Percentiles rank a stretch among this genome's conserved stretches.
These are phyloP conservation scores for Proales similis DNA, from an alignment of 1,140 invertebrate species.

Conservation along the genomic window DNA sequence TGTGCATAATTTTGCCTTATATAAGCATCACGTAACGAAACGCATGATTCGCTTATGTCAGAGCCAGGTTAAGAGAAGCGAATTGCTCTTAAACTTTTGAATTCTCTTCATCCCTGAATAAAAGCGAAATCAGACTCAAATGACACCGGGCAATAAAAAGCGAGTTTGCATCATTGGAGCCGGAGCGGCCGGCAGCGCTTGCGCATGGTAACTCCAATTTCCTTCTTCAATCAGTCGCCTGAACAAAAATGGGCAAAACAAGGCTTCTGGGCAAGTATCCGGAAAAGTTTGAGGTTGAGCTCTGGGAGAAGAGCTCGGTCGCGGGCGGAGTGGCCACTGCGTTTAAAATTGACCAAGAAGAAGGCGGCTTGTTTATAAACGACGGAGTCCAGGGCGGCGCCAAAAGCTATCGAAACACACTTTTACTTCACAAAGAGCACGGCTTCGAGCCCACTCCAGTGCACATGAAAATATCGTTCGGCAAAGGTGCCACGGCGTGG, in stretches of 20 bases:
- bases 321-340: constrained; percentile 44
- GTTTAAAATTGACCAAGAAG: constrained; percentile 38
- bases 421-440: constrained; percentile 42
- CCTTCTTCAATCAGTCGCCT: no score
- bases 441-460: constrained; percentile 42
- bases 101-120: no score
- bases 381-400: constrained; percentile 45
- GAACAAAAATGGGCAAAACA: no score
- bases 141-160: no score
- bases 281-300: constrained; percentile 43
- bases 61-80: no score
- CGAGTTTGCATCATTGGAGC: constrained; percentile 43
- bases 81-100: no score
- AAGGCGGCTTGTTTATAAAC: constrained; percentile 42
- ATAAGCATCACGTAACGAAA: no score
- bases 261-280: constrained; percentile 39
- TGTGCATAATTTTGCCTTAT: no score
- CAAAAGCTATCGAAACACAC: constrained; percentile 43
- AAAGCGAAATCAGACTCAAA: no score
- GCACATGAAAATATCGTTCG: constrained; percentile 45
- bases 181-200: constrained; percentile 44
- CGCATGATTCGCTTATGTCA: no score
- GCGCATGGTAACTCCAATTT: constrained; percentile 40
- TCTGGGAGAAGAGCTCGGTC: constrained; percentile 43
- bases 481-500: constrained; percentile 44